Evolutionary conservation across 64 coral and sea anemone genomes (phyloP).

Genomic region (Anthopleura sola): DNA sequence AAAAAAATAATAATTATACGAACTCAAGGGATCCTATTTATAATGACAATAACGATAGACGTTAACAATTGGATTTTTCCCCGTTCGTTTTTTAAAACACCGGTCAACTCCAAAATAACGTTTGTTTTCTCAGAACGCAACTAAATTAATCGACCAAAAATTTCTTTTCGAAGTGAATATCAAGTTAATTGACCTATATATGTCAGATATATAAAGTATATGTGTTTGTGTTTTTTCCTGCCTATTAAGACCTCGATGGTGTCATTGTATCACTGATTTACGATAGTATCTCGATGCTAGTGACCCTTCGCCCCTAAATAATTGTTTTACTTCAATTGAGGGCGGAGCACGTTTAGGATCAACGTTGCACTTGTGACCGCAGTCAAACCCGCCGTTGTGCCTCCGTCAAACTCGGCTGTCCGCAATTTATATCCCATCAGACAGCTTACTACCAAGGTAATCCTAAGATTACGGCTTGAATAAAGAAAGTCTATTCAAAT

Average conservation of each 20-base stretch:
- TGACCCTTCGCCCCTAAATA: not conserved
- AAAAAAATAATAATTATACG: too few species aligned
- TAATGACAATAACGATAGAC: too few species aligned
- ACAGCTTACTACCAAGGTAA: not conserved
- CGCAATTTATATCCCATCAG: conserved; percentile 1
- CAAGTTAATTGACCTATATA: not conserved
- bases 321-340: conserved; percentile 11
- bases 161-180: too few species aligned
- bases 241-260: not conserved
- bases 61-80: too few species aligned
- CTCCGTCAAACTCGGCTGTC: not conserved
- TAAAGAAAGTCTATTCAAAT: not conserved
- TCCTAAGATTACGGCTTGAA: conserved; percentile 5
- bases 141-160: not conserved
- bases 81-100: too few species aligned
- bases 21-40: too few species aligned
- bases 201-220: too few species aligned
- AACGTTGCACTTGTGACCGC: not conserved
- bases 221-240: not conserved
- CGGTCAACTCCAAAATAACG: too few species aligned
- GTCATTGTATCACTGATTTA: not conserved
- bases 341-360: conserved; percentile 9
- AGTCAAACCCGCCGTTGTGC: not conserved
- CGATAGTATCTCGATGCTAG: not conserved
- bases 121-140: too few species aligned